Conservation (phyloP, 2,888 invertebrate species). For the Lasioglossum malachurum region DNA sequence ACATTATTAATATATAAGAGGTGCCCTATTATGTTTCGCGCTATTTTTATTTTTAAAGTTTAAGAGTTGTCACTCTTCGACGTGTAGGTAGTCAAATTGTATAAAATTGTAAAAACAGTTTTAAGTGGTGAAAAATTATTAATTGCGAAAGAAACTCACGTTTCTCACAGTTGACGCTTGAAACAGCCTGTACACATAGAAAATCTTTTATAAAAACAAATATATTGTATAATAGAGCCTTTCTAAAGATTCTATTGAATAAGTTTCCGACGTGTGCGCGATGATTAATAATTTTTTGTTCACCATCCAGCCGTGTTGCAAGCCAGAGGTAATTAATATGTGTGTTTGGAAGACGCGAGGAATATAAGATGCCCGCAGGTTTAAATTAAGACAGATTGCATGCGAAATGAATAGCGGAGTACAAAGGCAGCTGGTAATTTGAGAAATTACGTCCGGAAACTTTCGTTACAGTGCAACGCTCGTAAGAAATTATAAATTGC, state of each 20-base stretch:
- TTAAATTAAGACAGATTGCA: not conserved
- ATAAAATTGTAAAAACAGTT: too few relatives aligned
- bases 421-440: slow-evolving; percentile 6
- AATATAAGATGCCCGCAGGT: slow-evolving; percentile 2
- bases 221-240: not conserved
- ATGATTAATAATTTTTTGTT: not conserved
- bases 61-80: too few relatives aligned
- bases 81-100: too few relatives aligned
- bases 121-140: too few relatives aligned
- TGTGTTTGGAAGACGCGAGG: not conserved
- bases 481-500: slow-evolving; percentile 10
- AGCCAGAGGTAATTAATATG: not conserved
- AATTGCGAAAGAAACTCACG: too few relatives aligned
- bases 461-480: slow-evolving; percentile 5
- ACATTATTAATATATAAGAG: too few relatives aligned
- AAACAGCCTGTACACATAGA: not conserved
- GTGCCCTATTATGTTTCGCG: too few relatives aligned
- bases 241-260: not conserved
- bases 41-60: too few relatives aligned
- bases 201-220: not conserved
- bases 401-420: not conserved
- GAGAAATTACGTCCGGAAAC: not conserved
- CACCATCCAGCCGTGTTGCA: not conserved
- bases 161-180: too few relatives aligned
- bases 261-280: not conserved